phyloP scores from a whole-genome alignment of 2,888 invertebrate species.

The Oasisia sp. region DNA sequence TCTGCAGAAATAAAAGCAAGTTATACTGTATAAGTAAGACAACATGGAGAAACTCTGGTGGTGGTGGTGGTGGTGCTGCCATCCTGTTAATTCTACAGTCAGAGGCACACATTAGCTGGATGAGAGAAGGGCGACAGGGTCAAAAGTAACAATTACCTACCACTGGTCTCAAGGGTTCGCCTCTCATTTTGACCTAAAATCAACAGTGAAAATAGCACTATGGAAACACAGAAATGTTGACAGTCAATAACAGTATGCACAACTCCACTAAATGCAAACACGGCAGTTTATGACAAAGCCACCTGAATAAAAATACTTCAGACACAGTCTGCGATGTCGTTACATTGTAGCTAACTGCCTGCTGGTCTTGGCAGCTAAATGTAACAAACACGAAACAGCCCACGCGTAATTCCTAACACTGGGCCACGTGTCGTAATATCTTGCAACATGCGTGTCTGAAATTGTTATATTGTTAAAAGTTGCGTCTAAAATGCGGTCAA shows the following conservation, averaged over 20 bases:
- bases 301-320: neutral
- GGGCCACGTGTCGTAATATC: neutral
- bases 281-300: neutral
- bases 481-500: neutral
- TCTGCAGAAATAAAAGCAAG: slow-evolving; percentile 6
- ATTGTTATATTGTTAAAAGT: neutral
- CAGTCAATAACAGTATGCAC: neutral
- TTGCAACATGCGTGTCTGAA: slow-evolving; percentile 1
- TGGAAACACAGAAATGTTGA: neutral
- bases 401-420: neutral
- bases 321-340: neutral
- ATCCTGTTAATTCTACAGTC: neutral
- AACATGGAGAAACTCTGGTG: neutral
- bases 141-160: slow-evolving; percentile 17
- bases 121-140: slow-evolving; percentile 7
- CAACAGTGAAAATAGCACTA: neutral
- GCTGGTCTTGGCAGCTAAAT: neutral
- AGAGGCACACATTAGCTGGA: neutral
- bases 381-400: neutral
- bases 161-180: slow-evolving; percentile 2
- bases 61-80: neutral
- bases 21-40: neutral
- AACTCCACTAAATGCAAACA: neutral
- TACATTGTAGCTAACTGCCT: neutral
- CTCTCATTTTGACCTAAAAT: slow-evolving; percentile 17